Evolutionary conservation across 1,140 invertebrate genomes (phyloP).

Genomic region (Drosophila asahinai): DNA sequence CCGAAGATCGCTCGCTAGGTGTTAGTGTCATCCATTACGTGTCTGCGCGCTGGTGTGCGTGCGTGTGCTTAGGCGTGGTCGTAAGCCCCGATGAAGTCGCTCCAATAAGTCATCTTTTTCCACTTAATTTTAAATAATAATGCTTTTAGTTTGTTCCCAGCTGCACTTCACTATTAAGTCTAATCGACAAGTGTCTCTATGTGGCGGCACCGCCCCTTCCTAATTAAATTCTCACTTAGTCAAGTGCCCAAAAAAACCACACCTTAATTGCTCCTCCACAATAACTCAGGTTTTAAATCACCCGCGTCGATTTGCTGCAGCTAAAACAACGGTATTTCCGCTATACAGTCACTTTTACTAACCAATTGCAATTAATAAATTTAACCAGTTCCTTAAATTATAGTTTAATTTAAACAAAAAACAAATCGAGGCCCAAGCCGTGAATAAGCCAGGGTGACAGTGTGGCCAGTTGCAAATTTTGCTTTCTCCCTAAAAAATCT

Average conservation of each 20-base stretch:
- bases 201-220: conserved; percentile 39
- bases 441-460: conserved; percentile 36
- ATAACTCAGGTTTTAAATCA: conserved; percentile 7
- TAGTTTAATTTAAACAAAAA: conserved; percentile 63
- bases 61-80: conserved; percentile 63
- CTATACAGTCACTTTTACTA: not conserved
- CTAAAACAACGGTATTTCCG: not conserved
- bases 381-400: conserved; percentile 43
- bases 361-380: conserved; percentile 30
- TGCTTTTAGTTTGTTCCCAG: not conserved
- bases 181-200: too few species aligned
- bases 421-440: conserved; percentile 48
- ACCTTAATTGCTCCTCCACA: conserved; percentile 56
- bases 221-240: conserved; percentile 47
- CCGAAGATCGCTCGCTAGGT: not conserved
- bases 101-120: conserved; percentile 1
- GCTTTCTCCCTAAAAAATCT: too few species aligned
- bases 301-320: not conserved
- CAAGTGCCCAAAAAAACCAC: conserved; percentile 59
- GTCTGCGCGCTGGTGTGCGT: conserved; percentile 17
- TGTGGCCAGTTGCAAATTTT: too few species aligned
- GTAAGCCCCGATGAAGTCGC: conserved; percentile 12
- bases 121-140: not conserved
- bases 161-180: not conserved
- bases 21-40: conserved; percentile 43